Evolutionary conservation across 2,888 invertebrate genomes (phyloP).

Genomic region (Ceraclea dissimilis): DNA sequence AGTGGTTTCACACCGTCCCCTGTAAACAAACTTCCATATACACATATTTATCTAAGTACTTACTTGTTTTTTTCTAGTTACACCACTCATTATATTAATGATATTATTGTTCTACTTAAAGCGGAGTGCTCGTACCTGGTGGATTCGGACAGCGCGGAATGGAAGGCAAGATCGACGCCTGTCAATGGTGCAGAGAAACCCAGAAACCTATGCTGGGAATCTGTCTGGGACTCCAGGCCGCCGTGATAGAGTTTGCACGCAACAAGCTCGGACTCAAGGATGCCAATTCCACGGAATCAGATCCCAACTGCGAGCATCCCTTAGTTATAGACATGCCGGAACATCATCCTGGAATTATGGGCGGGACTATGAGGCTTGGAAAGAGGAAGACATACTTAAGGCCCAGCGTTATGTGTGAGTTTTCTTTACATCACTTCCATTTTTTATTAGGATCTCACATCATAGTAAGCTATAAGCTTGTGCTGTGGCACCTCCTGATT

Average conservation of each 20-base stretch:
- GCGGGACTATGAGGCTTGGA: slow-evolving; percentile 98
- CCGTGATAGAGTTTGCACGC: slow-evolving; percentile 91
- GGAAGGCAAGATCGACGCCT: slow-evolving; percentile 92
- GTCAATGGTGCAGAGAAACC: slow-evolving; percentile 86
- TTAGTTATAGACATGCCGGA: slow-evolving; percentile 99
- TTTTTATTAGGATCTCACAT: no score
- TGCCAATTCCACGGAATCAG: slow-evolving; percentile 84
- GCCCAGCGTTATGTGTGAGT: slow-evolving; percentile 56
- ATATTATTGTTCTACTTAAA: slow-evolving; percentile 34
- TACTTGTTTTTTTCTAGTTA: no score
- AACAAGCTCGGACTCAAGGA: slow-evolving; percentile 69
- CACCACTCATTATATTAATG: no score
- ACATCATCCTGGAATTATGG: slow-evolving; percentile 86
- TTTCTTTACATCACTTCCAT: no score
- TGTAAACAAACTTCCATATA: no score
- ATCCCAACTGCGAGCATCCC: slow-evolving; percentile 63
- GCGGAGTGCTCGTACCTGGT: slow-evolving; percentile 93
- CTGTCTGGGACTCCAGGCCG: slow-evolving; percentile 95
- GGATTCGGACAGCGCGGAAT: slow-evolving; percentile 95
- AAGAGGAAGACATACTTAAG: slow-evolving; percentile 80
- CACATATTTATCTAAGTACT: no score
- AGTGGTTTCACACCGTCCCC: no score
- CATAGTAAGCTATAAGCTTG: no score
- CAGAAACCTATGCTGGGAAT: slow-evolving; percentile 91
- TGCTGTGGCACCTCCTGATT: no score